Evolutionary conservation across 2,888 invertebrate genomes (phyloP), one percentile per base, ranked within the genome.

Genomic region (Zelleria hepariella): DNA sequence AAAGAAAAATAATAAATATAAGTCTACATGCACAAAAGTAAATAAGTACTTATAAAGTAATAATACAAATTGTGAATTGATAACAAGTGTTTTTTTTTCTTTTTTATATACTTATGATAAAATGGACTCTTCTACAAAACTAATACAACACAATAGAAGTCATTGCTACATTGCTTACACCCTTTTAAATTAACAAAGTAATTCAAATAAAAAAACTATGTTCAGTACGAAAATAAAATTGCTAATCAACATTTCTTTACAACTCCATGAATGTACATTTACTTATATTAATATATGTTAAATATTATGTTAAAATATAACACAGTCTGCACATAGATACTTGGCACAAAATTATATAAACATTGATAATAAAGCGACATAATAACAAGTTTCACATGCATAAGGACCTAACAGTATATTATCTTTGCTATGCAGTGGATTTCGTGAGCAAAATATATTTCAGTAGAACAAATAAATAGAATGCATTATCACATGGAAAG

Each of bases 51-150:
- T 47, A 42, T 10, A 42, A 15, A 51, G 23, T 20, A 18, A 51
- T 5, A 21, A 51, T 51, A 51, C 23, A 51, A 49, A 64, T 63
- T 64, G 63, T 62, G 52, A 57, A 57, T 59, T 26, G 49, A 63
- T 64, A 65, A 65, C 64, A 62, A 64, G 64, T 64, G 63, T 59
- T 58, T 58, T 59, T 56, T 42, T 42, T 42, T 42, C 10, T 15
- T 42, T 42, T 42, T 15, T 15, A 15, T 42, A 42, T 15, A 15
- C 15, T 5, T 42, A 42, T 15, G 10, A 10, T 42, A 15, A 15
- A 42, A 10, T 15, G 32, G 15, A 42, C 32, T 42, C 3, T 10
- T 42, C 10, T 42, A 15, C 4, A 32, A 32, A 32, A 2, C 2
- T 32, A 32, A 2, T 32, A 32, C 32, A 32, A 32, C 32, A 2